Evolutionary conservation across 2,888 invertebrate genomes (phyloP).

Genomic region (Tuberolachnus salignus): DNA sequence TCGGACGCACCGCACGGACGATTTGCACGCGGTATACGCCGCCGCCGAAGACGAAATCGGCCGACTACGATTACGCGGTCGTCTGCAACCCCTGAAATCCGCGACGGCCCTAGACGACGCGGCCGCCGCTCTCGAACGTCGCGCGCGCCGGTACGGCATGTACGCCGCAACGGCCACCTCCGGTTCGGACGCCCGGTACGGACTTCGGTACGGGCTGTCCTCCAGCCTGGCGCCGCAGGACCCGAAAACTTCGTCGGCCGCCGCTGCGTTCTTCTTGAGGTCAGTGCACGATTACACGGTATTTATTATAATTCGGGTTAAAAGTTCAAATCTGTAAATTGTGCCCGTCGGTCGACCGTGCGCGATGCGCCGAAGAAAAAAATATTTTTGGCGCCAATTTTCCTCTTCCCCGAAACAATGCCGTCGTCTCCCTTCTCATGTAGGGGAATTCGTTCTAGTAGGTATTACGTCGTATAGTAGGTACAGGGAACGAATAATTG

Average conservation of each 20-base stretch:
- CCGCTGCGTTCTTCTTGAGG: conserved; percentile 52
- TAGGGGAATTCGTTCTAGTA: no score
- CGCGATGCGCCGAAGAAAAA: no score
- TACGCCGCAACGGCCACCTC: conserved; percentile 33
- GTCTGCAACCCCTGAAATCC: background rate
- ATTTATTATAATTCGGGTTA: no score
- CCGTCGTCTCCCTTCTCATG: no score
- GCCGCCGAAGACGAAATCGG: conserved; percentile 5
- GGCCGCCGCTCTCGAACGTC: background rate
- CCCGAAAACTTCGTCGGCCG: conserved; percentile 45
- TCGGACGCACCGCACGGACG: conserved; percentile 31
- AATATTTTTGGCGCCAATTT: background rate
- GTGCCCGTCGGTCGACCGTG: no score
- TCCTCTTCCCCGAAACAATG: no score
- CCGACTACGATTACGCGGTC: background rate
- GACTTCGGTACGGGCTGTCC: conserved; percentile 39
- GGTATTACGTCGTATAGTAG: no score
- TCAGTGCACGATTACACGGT: conserved; percentile 12
- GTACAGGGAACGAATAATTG: no score
- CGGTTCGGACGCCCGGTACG: conserved; percentile 41
- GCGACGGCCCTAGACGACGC: background rate
- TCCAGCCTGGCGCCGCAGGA: conserved; percentile 28
- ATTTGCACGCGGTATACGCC: conserved; percentile 29
- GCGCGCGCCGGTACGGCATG: conserved; percentile 39
- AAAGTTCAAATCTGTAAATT: no score